Percentiles rank a stretch among this genome's conserved stretches.
These are phyloP conservation scores for Erinaceus europaeus DNA, from an alignment of 2,113 vertebrate genomes.

Conservation along the genomic window DNA sequence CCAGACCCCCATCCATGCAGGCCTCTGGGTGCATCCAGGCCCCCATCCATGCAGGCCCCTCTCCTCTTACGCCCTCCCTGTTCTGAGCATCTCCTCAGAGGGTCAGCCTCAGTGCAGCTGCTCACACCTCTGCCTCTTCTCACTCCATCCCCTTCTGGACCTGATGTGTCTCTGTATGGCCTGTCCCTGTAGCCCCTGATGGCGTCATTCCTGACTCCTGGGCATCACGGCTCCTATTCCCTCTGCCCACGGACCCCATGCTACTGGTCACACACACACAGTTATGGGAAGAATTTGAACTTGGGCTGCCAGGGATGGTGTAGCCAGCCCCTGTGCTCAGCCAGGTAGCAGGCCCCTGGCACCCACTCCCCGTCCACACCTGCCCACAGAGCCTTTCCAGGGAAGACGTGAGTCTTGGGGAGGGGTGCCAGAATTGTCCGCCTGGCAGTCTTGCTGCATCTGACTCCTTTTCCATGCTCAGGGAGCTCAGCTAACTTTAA, in stretches of 20 bases:
- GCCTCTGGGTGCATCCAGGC: no score
- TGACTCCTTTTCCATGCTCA: background rate
- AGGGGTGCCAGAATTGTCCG: background rate
- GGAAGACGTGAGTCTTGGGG: no score
- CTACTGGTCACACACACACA: no score
- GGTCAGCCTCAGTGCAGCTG: no score
- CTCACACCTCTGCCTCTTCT: background rate
- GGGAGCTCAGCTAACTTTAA: no score
- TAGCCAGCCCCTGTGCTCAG: background rate
- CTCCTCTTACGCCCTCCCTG: no score
- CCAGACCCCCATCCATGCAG: no score
- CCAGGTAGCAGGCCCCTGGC: no score
- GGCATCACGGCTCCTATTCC: background rate
- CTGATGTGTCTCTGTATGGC: background rate
- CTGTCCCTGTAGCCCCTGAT: background rate
- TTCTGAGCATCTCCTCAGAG: no score
- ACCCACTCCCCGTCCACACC: no score
- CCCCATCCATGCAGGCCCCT: no score
- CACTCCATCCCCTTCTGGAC: background rate
- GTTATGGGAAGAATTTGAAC: background rate
- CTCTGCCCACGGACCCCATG: rapidly evolving
- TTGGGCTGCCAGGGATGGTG: background rate
- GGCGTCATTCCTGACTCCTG: background rate
- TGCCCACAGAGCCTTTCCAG: no score
- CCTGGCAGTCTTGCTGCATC: background rate